phyloP scores from a whole-genome alignment of 2,888 invertebrate species.

The Mayetiola destructor region DNA sequence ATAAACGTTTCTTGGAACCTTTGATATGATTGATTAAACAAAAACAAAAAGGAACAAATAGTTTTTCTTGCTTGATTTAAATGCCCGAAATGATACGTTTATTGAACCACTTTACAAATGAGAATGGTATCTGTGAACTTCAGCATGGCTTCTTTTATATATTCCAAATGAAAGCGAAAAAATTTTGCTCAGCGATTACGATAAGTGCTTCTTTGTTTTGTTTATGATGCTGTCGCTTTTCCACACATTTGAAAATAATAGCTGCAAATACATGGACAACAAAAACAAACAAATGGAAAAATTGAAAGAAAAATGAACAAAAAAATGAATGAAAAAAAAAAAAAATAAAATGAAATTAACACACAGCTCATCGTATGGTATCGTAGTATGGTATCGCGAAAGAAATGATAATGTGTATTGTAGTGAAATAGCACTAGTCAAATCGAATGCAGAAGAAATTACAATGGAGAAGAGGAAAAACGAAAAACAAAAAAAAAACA shows the following conservation, averaged over 20 bases:
- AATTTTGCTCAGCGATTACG: conserved; percentile 5
- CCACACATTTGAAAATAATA: neutral
- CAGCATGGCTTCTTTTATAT: conserved; percentile 4
- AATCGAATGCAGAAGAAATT: neutral
- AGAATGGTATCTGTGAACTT: conserved; percentile 8
- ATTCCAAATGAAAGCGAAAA: conserved; percentile 12
- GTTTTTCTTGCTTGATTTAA: neutral
- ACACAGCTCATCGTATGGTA: neutral
- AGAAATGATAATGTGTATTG: conserved; percentile 10
- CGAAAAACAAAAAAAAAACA: neutral
- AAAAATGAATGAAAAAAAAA: neutral
- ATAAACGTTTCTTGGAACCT: neutral
- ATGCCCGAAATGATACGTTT: conserved; percentile 3
- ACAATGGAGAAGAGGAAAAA: neutral
- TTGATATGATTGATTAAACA: neutral
- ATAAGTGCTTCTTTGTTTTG: neutral
- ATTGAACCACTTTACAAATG: conserved; percentile 5
- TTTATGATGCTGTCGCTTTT: neutral
- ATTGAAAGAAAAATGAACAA: neutral
- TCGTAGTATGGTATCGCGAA: neutral
- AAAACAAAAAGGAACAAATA: too few species aligned
- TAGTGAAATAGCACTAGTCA: neutral
- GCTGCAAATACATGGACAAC: neutral
- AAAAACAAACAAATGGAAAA: neutral
- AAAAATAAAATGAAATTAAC: neutral